Conservation (phyloP, 2,888 invertebrate genomes). For the Nowickia ferox region DNA sequence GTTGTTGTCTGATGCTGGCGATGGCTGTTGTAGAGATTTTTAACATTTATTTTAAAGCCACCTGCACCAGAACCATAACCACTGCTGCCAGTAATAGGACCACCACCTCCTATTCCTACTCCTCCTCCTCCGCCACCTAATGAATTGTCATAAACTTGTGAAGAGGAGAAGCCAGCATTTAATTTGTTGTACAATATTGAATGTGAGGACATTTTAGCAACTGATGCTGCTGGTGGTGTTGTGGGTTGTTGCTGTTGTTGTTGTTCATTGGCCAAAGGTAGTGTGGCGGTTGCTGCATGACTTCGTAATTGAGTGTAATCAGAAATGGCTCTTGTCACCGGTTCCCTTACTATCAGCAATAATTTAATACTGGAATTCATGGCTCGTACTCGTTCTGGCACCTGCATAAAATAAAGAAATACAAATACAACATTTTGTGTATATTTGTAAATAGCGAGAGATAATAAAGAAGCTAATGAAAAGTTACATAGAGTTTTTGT, state of each 20-base stretch:
- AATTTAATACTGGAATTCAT: conserved; percentile 97
- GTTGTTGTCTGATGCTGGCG: conserved; percentile 74
- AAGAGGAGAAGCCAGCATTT: conserved; percentile 74
- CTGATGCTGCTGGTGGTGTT: conserved; percentile 34
- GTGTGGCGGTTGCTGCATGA: conserved; percentile 90
- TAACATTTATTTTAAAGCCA: conserved; percentile 61
- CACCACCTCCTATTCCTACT: conserved; percentile 42
- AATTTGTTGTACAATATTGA: conserved; percentile 79
- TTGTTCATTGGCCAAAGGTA: conserved; percentile 83
- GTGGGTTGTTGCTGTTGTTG: conserved; percentile 42
- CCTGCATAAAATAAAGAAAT: conserved; percentile 84
- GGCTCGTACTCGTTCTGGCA: conserved; percentile 95
- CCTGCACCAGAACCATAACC: conserved; percentile 66
- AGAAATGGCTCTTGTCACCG: conserved; percentile 97
- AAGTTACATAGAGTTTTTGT: conserved; percentile 59
- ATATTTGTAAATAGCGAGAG: too few relatives aligned
- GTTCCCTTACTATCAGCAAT: conserved; percentile 96
- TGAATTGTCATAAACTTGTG: conserved; percentile 80
- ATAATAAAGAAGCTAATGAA: conserved; percentile 57
- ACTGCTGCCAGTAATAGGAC: conserved; percentile 28
- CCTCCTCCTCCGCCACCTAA: conserved; percentile 77
- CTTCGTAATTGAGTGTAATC: conserved; percentile 97
- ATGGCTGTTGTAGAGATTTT: conserved; percentile 68
- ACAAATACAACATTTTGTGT: too few relatives aligned
- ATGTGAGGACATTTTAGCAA: conserved; percentile 69